Evolutionary conservation across 2,888 invertebrate genomes (phyloP).

Genomic region (Amblyteles armatorius): DNA sequence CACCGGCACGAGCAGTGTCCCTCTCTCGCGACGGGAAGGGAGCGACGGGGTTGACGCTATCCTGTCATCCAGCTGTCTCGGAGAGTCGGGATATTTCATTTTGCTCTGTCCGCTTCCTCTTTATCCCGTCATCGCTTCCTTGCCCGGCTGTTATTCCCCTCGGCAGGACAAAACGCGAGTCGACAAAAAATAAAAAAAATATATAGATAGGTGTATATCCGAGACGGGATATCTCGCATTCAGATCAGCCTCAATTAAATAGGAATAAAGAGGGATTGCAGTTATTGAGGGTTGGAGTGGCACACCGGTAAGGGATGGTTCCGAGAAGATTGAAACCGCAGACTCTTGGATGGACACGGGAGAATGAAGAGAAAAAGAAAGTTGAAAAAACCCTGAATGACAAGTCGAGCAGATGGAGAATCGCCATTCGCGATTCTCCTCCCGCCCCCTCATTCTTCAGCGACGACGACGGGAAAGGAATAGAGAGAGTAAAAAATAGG

Average conservation of each 20-base stretch:
- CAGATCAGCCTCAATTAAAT: conserved; percentile 56
- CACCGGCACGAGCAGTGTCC: conserved; percentile 32
- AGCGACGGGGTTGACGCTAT: conserved; percentile 36
- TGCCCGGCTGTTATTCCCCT: neutral
- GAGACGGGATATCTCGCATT: conserved; percentile 41
- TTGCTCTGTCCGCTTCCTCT: conserved; percentile 12
- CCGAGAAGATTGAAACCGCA: conserved; percentile 44
- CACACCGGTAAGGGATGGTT: conserved; percentile 34
- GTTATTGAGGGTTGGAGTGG: conserved; percentile 45
- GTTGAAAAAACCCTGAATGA: conserved; percentile 40
- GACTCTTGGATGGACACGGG: conserved; percentile 23
- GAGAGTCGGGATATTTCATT: conserved; percentile 46
- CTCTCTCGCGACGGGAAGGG: conserved; percentile 8
- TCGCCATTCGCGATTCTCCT: conserved; percentile 32
- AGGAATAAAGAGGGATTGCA: conserved; percentile 46
- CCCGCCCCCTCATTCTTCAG: conserved; percentile 29
- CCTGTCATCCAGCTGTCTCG: conserved; percentile 57
- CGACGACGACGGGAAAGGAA: neutral
- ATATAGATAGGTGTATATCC: conserved; percentile 41
- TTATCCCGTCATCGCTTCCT: conserved; percentile 16
- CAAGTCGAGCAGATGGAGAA: conserved; percentile 47
- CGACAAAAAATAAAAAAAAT: neutral
- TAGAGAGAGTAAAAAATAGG: conserved; percentile 11
- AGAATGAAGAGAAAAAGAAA: neutral
- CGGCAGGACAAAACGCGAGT: neutral